Evolutionary conservation across 2,888 invertebrate genomes (phyloP).

Genomic region (Unio pictorum): DNA sequence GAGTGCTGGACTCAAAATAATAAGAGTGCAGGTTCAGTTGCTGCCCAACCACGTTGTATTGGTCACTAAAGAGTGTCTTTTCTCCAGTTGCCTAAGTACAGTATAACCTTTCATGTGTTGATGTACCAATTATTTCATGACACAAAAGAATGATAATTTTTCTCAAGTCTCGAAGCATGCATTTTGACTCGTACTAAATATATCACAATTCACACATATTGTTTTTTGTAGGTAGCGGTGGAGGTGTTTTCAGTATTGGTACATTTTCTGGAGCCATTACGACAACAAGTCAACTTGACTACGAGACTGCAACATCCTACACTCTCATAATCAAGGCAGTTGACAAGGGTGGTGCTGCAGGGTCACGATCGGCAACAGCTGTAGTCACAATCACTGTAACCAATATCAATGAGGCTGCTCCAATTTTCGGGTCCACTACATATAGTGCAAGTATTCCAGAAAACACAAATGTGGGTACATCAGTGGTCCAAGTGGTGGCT

Average conservation of each 20-base stretch:
- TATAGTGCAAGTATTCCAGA: conserved; percentile 29
- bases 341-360: conserved; percentile 39
- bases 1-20: no score
- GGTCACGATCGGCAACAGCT: conserved; percentile 39
- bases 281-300: conserved; percentile 40
- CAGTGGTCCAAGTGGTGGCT: conserved; percentile 41
- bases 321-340: conserved; percentile 40
- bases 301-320: conserved; percentile 42
- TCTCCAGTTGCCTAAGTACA: no score
- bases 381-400: conserved; percentile 46
- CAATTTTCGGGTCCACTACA: conserved; percentile 34
- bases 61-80: no score
- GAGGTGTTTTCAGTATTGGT: conserved; percentile 35
- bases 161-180: no score
- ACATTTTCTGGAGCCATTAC: conserved; percentile 34
- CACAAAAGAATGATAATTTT: no score
- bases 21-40: no score
- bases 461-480: conserved; percentile 32
- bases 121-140: no score
- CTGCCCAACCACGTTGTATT: no score
- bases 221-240: conserved; percentile 22
- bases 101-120: no score
- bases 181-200: no score
- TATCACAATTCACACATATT: neutral
- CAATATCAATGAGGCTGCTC: conserved; percentile 57